Base-by-base conservation (phyloP, 2,797 vertebrate species). In the Falco columbarius region DNA sequence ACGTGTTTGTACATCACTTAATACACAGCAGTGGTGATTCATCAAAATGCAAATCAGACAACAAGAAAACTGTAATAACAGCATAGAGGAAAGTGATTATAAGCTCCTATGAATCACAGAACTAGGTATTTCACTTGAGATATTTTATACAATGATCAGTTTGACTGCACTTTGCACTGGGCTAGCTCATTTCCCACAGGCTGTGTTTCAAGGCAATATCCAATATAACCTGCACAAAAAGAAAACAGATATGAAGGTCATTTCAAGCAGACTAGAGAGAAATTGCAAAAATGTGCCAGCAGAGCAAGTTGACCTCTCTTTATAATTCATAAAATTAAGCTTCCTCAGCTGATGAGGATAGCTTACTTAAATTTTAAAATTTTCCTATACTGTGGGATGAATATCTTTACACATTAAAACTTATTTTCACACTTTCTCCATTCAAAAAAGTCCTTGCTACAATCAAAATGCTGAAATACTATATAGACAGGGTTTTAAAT, bases 181-280 rank as follows among this genome's bases (percentile, higher is more conserved):
- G 38, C 21, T 71, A 96, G 62, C 73, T 94, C 94, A 95, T 97
- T 97, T 97, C 95, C 93, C 93, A 97, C 21, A 85, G 77, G 86
- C 73, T 96, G 59, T 42, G 81, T 95, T 96, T 95, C 89, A 95
- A 81, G 79, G 86, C 52, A 95, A 47, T 89, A 87, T 80, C 38
- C 74, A 89, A 82, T 54, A 90, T 71, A 95, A 92, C 32, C 63
- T 36, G 44, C 38, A 46, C 59, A 51, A 95, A 95, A 14, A 51
- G 12, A 77, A 93, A 82, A 30, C 26, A 95, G 67, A 58, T 61
- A 89, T 22, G 49, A 95, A 96, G 77, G 77, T 77, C 56, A 55
- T 93, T 91, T 85, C 68, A 85, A 87, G 61, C 22, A 72, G 21
- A 68, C 9, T 22, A 36, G 46, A 40, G 34, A 82, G 52, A 80